Evolutionary conservation across 2,888 invertebrate genomes (phyloP).

Genomic region (Polymixis lichenea): DNA sequence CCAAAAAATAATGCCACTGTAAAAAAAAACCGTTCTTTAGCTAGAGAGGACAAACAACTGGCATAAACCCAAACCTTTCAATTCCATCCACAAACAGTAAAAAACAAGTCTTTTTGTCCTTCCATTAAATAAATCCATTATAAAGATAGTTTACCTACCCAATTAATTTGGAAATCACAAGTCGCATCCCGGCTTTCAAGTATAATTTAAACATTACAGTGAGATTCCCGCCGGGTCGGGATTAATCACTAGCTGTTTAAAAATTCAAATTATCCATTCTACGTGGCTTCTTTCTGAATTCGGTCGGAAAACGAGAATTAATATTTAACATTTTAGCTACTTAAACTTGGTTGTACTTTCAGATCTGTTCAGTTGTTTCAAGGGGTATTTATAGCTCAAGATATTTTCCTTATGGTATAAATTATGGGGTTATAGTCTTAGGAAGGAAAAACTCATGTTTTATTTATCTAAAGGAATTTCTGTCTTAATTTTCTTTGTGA

Average conservation of each 20-base stretch:
- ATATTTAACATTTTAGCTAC: slow-evolving; percentile 76
- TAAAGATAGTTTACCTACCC: slow-evolving; percentile 63
- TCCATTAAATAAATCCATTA: slow-evolving; percentile 48
- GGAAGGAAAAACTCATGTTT: slow-evolving; percentile 24
- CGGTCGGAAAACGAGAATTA: slow-evolving; percentile 76
- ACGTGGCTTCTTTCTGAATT: slow-evolving; percentile 77
- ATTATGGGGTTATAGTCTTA: slow-evolving; percentile 37
- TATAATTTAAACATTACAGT: slow-evolving; percentile 68
- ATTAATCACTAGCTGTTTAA: slow-evolving; percentile 84
- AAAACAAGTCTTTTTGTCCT: slow-evolving; percentile 22
- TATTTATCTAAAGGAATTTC: slow-evolving; percentile 21
- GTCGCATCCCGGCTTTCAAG: slow-evolving; percentile 65
- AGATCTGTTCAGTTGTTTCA: slow-evolving; percentile 35
- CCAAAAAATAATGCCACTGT: background rate
- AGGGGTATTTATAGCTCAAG: slow-evolving; percentile 19
- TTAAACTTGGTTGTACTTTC: slow-evolving; percentile 51
- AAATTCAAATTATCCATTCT: slow-evolving; percentile 83
- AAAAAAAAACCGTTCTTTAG: background rate
- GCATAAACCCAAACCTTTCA: slow-evolving; percentile 13
- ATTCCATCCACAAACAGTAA: slow-evolving; percentile 20
- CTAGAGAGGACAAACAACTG: slow-evolving; percentile 1
- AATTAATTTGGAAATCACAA: slow-evolving; percentile 69
- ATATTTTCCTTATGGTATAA: slow-evolving; percentile 34
- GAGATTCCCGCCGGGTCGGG: slow-evolving; percentile 68
- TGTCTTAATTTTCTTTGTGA: background rate